Evolutionary conservation across 2,888 invertebrate genomes (phyloP).

Genomic region (Pasiphila rectangulata): DNA sequence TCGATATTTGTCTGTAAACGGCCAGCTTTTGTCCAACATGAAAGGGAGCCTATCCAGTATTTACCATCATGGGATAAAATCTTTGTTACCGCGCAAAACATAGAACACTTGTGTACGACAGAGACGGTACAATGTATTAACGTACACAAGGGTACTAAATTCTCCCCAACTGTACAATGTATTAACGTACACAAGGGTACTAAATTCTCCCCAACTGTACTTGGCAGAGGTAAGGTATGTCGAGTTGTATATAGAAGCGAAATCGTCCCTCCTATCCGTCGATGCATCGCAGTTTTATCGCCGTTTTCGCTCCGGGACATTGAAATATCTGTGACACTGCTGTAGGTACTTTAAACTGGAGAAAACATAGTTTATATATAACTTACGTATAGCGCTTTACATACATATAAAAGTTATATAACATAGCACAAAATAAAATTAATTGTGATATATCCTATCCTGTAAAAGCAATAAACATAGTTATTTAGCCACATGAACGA

Average conservation of each 20-base stretch:
- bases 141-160: too few relatives aligned
- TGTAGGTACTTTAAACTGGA: conserved; percentile 1
- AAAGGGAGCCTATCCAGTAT: not conserved
- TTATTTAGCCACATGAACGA: conserved; percentile 15
- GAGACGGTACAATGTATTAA: too few relatives aligned
- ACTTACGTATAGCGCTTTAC: conserved; percentile 4
- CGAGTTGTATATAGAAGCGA: not conserved
- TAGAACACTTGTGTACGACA: conserved; percentile 1
- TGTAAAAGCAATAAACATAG: conserved; percentile 21
- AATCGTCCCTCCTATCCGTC: conserved; percentile 12
- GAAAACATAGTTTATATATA: too few relatives aligned
- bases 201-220: not conserved
- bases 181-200: too few relatives aligned
- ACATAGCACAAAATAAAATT: conserved; percentile 15
- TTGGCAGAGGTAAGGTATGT: not conserved
- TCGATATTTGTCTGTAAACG: not conserved
- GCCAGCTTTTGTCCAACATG: not conserved
- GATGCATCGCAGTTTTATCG: conserved; percentile 2
- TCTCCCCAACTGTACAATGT: too few relatives aligned
- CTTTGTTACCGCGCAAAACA: conserved; percentile 1
- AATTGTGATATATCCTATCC: conserved; percentile 19
- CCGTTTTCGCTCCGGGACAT: conserved; percentile 9
- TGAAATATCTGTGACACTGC: conserved; percentile 24
- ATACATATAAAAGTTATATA: not conserved
- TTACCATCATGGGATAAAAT: not conserved